These are phyloP conservation scores for Elachura formosa DNA, from an alignment of 2,113 vertebrate genomes.

Conservation along the genomic window DNA sequence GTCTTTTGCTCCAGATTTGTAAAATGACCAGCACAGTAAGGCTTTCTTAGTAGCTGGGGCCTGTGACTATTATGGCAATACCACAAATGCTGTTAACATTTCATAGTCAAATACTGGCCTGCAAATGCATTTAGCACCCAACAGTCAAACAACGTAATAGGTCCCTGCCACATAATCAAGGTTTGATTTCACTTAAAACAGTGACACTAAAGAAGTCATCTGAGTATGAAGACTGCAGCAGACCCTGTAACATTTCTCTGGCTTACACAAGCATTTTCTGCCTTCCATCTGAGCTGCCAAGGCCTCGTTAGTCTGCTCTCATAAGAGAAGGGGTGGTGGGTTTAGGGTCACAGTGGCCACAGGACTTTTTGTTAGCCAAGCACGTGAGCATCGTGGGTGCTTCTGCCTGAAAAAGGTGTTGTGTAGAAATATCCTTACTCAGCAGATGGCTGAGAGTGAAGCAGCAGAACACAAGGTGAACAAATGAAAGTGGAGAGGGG, in stretches of 20 bases:
- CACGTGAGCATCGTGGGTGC: rapidly evolving
- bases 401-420: not conserved
- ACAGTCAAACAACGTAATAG: not conserved
- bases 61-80: not conserved
- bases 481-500: not conserved
- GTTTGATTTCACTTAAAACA: conserved; percentile 7
- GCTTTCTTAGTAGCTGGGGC: not conserved
- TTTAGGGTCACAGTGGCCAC: not conserved
- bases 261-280: not conserved
- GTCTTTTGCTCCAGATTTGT: not conserved
- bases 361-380: not conserved
- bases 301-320: not conserved
- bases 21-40: not conserved
- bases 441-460: not conserved
- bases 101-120: not conserved
- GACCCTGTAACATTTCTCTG: not conserved
- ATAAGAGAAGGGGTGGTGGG: not conserved
- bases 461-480: not conserved
- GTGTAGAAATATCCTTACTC: not conserved
- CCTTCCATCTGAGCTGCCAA: not conserved
- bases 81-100: not conserved
- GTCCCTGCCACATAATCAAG: not conserved
- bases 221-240: not conserved
- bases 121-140: not conserved
- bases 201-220: not conserved